A percentile compares a stretch with the other conserved stretches of the same genome.
Conservation (phyloP, 2,113 vertebrate genomes). For the Centropristis striata region DNA sequence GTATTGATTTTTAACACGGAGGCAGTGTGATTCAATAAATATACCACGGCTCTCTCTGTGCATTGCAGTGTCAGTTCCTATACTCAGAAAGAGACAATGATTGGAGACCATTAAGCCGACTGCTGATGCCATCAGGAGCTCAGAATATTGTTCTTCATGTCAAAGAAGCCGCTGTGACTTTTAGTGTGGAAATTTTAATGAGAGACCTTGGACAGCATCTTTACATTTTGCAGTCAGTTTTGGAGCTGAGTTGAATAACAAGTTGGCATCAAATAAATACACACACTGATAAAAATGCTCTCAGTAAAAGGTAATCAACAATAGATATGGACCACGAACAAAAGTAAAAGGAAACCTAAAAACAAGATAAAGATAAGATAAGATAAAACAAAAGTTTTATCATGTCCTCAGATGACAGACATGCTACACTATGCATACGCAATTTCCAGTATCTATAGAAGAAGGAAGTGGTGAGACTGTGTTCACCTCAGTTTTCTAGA, state of each 20-base stretch:
- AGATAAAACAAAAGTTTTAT: too few species aligned
- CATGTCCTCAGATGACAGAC: background rate
- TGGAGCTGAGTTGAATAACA: background rate
- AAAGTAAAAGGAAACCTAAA: background rate
- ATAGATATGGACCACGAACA: background rate
- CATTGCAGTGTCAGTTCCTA: constrained; percentile 36
- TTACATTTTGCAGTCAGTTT: background rate
- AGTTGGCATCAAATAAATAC: background rate
- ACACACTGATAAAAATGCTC: background rate
- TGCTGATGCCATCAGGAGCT: constrained; percentile 21
- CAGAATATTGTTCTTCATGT: constrained; percentile 12
- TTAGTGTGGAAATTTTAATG: constrained; percentile 20
- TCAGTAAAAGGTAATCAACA: background rate
- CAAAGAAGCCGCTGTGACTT: constrained; percentile 8
- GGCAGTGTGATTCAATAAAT: constrained; percentile 67
- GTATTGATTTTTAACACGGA: constrained; percentile 75
- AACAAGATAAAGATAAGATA: too few species aligned
- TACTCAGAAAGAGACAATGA: constrained; percentile 40
- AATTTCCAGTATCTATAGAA: background rate
- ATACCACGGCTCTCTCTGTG: constrained; percentile 40
- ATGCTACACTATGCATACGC: background rate
- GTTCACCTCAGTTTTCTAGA: background rate
- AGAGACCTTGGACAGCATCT: constrained; percentile 19
- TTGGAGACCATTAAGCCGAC: constrained; percentile 41
- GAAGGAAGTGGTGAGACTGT: background rate